Evolutionary conservation across 2,797 vertebrate genomes (phyloP), one percentile per base, ranked within the genome.

Genomic region (Sylvilagus floridanus): DNA sequence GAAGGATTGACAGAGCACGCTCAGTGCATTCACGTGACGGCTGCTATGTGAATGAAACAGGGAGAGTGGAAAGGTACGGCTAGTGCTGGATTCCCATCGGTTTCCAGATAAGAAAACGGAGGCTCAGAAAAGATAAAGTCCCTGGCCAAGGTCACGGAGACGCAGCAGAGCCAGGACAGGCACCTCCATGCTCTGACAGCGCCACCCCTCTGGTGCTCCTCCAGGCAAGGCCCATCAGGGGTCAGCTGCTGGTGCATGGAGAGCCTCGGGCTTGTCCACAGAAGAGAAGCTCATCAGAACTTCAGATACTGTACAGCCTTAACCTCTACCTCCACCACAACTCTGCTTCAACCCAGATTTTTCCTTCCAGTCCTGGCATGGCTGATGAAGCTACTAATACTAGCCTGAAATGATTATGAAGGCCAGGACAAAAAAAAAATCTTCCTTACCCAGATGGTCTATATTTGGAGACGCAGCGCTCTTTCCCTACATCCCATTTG

Each of bases 301-400:
- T 28, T 66, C 73, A 75, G 17, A 6, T 72, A 2, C 3, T 12
- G 62, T 50, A 57, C 2, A 57, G 19, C 54, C 54, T 57, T 57
- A 22, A 35, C 10, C 21, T 78, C 72, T 72, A 37, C 35, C 7
- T 60, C 63, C 26, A 19, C 42, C 28, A 37, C 32, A 42, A 66
- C 54, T 83, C 3, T 57, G 26, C 35, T 63, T 65, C 73, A 84
- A 28, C 30, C 62, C 47, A 75, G 75, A 82, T 88, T 84, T 87
- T 22, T 75, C 90, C 93, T 68, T 63, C 57, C 83, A 21, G 60
- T 37, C 42, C n/a, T 92, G 17, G 16, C 37, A 71, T 37, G 62
- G 50, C 79, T 71, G 21, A 30, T 47, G 82, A 93, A 85, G 57
- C 30, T 86, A 93, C 72, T 37, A 52, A 96, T 75, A 42, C 50